Evolutionary conservation across 2,888 invertebrate genomes (phyloP).

Genomic region (Sclerodermus sp.): DNA sequence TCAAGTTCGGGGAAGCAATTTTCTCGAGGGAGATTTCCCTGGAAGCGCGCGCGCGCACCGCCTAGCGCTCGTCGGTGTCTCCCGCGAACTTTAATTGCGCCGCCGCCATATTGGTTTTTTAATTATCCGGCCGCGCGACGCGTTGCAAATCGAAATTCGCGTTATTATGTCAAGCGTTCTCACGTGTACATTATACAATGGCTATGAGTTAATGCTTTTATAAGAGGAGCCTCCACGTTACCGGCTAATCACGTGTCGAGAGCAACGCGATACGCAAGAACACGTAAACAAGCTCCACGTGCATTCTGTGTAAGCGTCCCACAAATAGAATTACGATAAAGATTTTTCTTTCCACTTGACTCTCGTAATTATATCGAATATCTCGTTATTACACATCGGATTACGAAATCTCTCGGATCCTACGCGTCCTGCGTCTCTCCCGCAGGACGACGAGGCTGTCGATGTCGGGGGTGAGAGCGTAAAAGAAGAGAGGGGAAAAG

Average conservation of each 20-base stretch:
- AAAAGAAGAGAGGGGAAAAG: no score
- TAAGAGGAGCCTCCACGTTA: slow-evolving; percentile 25
- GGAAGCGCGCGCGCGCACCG: no score
- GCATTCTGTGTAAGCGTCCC: no score
- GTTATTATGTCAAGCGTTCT: slow-evolving; percentile 1
- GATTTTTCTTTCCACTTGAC: neutral
- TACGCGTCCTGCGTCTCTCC: no score
- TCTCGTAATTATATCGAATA: neutral
- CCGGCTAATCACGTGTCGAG: slow-evolving; percentile 27
- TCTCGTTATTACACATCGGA: no score
- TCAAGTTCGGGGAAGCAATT: no score
- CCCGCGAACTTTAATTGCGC: slow-evolving; percentile 15
- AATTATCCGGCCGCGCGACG: neutral
- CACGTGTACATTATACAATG: slow-evolving; percentile 18
- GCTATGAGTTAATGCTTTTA: slow-evolving; percentile 12
- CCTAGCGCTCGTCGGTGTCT: slow-evolving; percentile 5
- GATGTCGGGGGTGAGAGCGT: no score
- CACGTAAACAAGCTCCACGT: neutral
- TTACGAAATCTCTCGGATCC: no score
- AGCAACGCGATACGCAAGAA: neutral
- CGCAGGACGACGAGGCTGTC: no score
- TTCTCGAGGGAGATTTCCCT: no score
- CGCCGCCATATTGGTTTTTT: neutral
- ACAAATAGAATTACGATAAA: neutral
- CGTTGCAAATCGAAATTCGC: neutral